Percentiles rank a stretch among this genome's conserved stretches.
phyloP scores from a whole-genome alignment of 2,797 vertebrate genomes.

The Sebastes trivittatus region DNA sequence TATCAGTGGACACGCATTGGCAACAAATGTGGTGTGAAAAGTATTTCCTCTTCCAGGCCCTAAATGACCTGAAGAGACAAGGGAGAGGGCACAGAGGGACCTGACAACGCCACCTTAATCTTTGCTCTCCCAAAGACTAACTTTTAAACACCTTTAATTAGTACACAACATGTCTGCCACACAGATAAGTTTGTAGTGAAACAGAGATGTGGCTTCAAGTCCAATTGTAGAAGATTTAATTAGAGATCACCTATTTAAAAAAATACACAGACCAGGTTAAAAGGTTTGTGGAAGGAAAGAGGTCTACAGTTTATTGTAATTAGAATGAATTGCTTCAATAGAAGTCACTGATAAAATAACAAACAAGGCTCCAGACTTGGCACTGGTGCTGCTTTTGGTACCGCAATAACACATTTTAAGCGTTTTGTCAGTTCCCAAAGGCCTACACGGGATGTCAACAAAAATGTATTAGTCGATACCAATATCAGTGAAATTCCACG shows the following conservation, averaged over 20 bases:
- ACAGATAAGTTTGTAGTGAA: neutral
- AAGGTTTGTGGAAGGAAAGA: neutral
- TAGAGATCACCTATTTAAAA: neutral
- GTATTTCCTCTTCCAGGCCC: neutral
- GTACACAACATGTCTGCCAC: neutral
- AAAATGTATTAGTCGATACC: too few relatives aligned
- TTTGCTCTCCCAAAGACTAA: neutral
- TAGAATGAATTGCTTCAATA: neutral
- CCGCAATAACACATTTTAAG: too few relatives aligned
- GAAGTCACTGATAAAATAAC: neutral
- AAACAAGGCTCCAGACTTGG: neutral
- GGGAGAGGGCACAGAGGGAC: neutral
- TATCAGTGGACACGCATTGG: neutral
- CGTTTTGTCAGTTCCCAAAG: too few relatives aligned
- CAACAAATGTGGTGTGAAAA: neutral
- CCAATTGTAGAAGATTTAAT: neutral
- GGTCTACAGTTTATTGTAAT: neutral
- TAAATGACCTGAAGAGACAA: neutral
- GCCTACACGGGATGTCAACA: too few relatives aligned
- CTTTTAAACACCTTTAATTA: neutral
- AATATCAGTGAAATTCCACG: too few relatives aligned
- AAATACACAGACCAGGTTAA: neutral
- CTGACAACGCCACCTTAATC: neutral
- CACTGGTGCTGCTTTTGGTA: too few relatives aligned
- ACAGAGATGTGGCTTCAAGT: neutral